Evolutionary conservation across 2,113 vertebrate genomes (phyloP).

Genomic region (Lycaon pictus): DNA sequence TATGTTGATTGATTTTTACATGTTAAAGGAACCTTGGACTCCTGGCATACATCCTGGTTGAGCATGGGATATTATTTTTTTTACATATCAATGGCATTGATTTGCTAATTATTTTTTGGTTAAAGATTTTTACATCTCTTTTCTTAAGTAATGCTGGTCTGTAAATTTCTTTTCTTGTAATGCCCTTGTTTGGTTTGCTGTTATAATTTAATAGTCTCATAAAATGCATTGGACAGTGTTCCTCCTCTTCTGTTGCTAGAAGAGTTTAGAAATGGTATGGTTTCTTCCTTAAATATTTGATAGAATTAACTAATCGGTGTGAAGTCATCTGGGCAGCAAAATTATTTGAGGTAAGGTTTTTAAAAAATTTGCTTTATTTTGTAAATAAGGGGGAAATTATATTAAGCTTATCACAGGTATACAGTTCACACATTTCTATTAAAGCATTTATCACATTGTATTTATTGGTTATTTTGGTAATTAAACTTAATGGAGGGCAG

Average conservation of each 20-base stretch:
- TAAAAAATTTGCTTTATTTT: background rate
- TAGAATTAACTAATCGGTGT: background rate
- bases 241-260: background rate
- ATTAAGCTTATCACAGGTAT: background rate
- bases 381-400: background rate
- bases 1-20: background rate
- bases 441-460: background rate
- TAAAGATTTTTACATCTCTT: conserved; percentile 28
- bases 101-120: background rate
- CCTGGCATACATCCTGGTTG: background rate
- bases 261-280: background rate
- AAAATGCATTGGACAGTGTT: background rate
- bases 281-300: conserved; percentile 45
- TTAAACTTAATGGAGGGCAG: background rate
- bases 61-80: background rate
- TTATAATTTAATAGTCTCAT: background rate
- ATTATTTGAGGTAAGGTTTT: background rate
- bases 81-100: background rate
- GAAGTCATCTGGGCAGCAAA: background rate
- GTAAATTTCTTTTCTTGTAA: background rate
- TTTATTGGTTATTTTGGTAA: background rate
- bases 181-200: background rate
- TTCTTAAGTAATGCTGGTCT: background rate
- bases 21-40: background rate
- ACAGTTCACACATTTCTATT: background rate